These are phyloP conservation scores for Drosophila kikkawai DNA, from an alignment of 1,140 invertebrate species.

Conservation along the genomic window DNA sequence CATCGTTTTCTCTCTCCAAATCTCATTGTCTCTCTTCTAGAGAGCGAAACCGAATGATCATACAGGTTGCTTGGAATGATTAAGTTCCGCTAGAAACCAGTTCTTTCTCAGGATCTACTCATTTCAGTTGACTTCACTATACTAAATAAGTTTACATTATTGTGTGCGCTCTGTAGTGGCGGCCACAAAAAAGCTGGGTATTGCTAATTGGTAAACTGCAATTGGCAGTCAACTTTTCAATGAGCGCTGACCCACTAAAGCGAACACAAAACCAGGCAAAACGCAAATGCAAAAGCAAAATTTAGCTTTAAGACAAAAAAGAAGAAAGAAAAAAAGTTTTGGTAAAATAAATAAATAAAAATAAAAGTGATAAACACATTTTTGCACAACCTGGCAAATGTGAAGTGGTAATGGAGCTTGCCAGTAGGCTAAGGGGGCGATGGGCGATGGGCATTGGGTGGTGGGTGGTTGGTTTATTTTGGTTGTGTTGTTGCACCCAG, in stretches of 20 bases:
- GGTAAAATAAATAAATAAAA: constrained; percentile 3
- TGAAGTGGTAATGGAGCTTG: constrained; percentile 3
- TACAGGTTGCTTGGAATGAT: not conserved
- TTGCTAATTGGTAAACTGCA: constrained; percentile 76
- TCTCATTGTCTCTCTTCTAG: not conserved
- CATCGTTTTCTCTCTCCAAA: not conserved
- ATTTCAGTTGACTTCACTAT: not conserved
- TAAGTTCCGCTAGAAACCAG: not conserved
- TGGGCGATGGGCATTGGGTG: constrained; percentile 10
- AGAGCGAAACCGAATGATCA: not conserved
- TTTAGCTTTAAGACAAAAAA: constrained; percentile 40
- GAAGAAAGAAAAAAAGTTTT: not conserved
- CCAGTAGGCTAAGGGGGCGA: constrained; percentile 2
- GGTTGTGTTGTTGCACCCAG: not conserved
- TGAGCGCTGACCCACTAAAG: constrained; percentile 64
- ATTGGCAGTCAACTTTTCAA: constrained; percentile 70
- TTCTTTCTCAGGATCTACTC: not conserved
- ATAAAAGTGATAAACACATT: constrained; percentile 16
- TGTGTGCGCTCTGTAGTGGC: constrained; percentile 5
- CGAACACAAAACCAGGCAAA: constrained; percentile 27
- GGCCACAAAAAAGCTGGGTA: constrained; percentile 25
- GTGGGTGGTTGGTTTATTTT: constrained; percentile 2
- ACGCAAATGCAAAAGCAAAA: constrained; percentile 50
- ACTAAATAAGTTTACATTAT: constrained; percentile 2
- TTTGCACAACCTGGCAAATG: constrained; percentile 15